These are phyloP conservation scores for Harmothoe impar DNA, from an alignment of 2,888 invertebrate genomes.

Conservation along the genomic window DNA sequence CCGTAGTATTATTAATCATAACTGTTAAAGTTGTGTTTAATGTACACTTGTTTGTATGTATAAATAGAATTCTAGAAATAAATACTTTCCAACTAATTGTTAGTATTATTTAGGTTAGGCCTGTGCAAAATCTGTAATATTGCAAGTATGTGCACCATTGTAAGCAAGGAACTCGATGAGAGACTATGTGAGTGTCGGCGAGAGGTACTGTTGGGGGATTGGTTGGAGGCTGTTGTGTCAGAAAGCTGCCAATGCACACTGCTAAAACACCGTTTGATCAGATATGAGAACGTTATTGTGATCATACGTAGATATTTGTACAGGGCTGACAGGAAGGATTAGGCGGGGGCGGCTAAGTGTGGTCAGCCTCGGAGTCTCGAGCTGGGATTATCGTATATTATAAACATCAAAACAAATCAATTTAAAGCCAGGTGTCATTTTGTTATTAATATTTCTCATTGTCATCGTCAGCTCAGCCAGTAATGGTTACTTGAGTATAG, in stretches of 20 bases:
- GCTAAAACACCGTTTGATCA: constrained; percentile 18
- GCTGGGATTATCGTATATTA: constrained; percentile 57
- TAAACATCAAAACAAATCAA: constrained; percentile 56
- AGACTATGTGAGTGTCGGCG: constrained; percentile 58
- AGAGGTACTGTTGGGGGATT: constrained; percentile 5
- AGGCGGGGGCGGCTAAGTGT: constrained; percentile 43
- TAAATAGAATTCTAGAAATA: constrained; percentile 59
- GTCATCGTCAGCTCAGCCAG: constrained; percentile 51
- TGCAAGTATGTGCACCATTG: constrained; percentile 61
- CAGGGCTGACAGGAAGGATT: constrained; percentile 57
- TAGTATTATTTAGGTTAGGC: constrained; percentile 59
- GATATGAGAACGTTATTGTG: constrained; percentile 36
- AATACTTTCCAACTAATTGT: constrained; percentile 53
- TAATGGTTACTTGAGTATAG: constrained; percentile 33
- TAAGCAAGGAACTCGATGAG: constrained; percentile 62
- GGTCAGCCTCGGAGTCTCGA: constrained; percentile 43
- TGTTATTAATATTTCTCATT: constrained; percentile 42
- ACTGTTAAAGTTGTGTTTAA: constrained; percentile 35
- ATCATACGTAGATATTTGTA: constrained; percentile 53
- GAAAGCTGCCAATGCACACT: constrained; percentile 62
- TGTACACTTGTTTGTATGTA: constrained; percentile 46
- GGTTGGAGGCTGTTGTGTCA: constrained; percentile 51
- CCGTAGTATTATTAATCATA: constrained; percentile 4
- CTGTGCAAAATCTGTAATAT: constrained; percentile 62
- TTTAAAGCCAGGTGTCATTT: constrained; percentile 63